phyloP scores from a whole-genome alignment of 2,888 invertebrate genomes.

The Cryptophagus acutangulus region DNA sequence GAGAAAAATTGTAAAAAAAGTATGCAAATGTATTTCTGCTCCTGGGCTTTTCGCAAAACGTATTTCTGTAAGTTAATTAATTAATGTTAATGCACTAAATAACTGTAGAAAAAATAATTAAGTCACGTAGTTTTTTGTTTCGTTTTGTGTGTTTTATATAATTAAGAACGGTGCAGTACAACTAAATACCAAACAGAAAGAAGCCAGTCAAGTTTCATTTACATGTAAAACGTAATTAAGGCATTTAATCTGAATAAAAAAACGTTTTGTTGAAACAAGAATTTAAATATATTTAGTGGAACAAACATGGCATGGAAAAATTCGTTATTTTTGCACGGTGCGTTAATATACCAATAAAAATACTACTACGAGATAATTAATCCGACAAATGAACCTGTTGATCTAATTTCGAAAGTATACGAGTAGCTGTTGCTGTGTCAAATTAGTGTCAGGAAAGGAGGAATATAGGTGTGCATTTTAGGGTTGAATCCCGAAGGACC shows the following conservation, averaged over 20 bases:
- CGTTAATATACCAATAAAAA: no score
- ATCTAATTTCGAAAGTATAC: not conserved
- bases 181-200: no score
- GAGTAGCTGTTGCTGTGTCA: slow-evolving; percentile 1
- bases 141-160: not conserved
- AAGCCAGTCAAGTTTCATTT: not conserved
- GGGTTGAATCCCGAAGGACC: not conserved
- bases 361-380: no score
- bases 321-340: no score
- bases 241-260: slow-evolving; percentile 1
- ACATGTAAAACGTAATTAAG: slow-evolving; percentile 1
- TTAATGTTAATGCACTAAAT: no score
- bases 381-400: no score
- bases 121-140: slow-evolving; percentile 1
- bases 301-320: no score
- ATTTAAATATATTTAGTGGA: no score
- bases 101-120: not conserved
- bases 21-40: no score
- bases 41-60: no score
- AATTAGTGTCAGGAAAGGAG: slow-evolving; percentile 1
- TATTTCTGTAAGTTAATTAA: no score
- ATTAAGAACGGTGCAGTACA: not conserved
- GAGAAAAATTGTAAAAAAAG: no score
- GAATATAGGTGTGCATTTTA: not conserved
- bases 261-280: not conserved